A percentile compares a stretch with the other conserved stretches of the same genome.
phyloP scores from a whole-genome alignment of 2,797 vertebrate species.

The Coreius guichenoti region DNA sequence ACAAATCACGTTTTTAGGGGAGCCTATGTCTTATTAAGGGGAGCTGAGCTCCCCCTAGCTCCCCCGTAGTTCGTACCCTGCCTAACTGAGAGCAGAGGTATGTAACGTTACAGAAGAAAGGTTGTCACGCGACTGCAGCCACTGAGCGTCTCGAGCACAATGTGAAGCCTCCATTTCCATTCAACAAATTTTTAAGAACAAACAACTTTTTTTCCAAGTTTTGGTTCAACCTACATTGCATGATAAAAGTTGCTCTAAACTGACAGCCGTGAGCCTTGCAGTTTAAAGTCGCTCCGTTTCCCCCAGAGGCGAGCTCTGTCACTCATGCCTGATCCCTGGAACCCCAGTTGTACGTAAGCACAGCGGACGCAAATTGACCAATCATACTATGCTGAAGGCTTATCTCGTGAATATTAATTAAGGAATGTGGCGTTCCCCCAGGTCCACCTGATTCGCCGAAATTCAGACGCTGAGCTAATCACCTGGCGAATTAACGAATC shows the following conservation, averaged over 20 bases:
- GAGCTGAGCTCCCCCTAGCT: too few relatives aligned
- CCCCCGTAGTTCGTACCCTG: too few relatives aligned
- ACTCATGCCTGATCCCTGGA: constrained; percentile 44
- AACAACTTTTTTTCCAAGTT: constrained; percentile 44
- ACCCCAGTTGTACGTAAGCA: constrained; percentile 54
- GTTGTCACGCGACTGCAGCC: not conserved
- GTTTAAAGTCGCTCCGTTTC: constrained; percentile 37
- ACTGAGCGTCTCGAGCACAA: constrained; percentile 2
- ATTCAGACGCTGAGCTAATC: not conserved
- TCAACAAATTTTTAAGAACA: constrained; percentile 34
- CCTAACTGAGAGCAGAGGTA: not conserved
- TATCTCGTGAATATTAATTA: constrained; percentile 9
- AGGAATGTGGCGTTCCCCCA: not conserved
- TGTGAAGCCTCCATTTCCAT: constrained; percentile 29
- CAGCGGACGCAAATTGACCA: not conserved
- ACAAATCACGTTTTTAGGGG: too few relatives aligned
- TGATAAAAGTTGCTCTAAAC: constrained; percentile 16
- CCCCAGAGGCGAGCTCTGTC: constrained; percentile 41
- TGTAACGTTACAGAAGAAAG: not conserved
- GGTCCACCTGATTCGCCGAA: not conserved
- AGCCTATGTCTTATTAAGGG: too few relatives aligned
- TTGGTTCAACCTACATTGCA: constrained; percentile 53
- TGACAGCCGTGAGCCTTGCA: constrained; percentile 50
- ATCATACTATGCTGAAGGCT: constrained; percentile 24
- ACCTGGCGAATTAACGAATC: constrained; percentile 8